A percentile compares a stretch with the other conserved stretches of the same genome.
Evolutionary conservation across 1,140 invertebrate species (phyloP).

Genomic region (Drosophila leontia): DNA sequence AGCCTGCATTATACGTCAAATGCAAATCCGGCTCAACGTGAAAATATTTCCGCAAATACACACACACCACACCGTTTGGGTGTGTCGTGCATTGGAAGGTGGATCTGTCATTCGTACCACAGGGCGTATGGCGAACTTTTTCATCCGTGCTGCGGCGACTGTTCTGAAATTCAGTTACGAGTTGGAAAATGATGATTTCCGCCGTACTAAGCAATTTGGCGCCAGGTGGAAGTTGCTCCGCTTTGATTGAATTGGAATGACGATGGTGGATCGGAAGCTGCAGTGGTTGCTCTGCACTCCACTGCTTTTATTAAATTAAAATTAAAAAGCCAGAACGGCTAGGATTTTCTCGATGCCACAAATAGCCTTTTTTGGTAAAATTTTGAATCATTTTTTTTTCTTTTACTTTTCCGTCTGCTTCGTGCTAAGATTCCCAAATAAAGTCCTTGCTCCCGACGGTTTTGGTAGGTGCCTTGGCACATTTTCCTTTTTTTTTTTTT

Average conservation of each 20-base stretch:
- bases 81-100: slow-evolving; percentile 58
- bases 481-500: slow-evolving; percentile 36
- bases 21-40: slow-evolving; percentile 66
- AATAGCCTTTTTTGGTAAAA: slow-evolving; percentile 16
- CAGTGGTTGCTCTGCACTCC: slow-evolving; percentile 52
- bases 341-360: slow-evolving; percentile 26
- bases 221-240: slow-evolving; percentile 42
- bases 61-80: slow-evolving; percentile 18
- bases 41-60: slow-evolving; percentile 61
- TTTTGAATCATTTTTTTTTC: slow-evolving; percentile 11
- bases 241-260: slow-evolving; percentile 62
- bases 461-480: slow-evolving; percentile 58
- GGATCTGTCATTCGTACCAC: slow-evolving; percentile 58
- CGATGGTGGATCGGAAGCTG: slow-evolving; percentile 26
- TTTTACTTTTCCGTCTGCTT: slow-evolving; percentile 62
- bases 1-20: slow-evolving; percentile 32
- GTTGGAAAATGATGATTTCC: slow-evolving; percentile 71
- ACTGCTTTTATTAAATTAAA: slow-evolving; percentile 79
- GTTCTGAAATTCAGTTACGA: slow-evolving; percentile 63
- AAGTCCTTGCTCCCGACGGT: slow-evolving; percentile 13
- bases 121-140: slow-evolving; percentile 50
- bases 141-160: slow-evolving; percentile 32
- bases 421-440: slow-evolving; percentile 66
- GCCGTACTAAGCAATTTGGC: slow-evolving; percentile 67
- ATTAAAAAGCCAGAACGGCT: slow-evolving; percentile 58